These are phyloP conservation scores for Columbina picui DNA, from an alignment of 2,113 vertebrate species.

Conservation along the genomic window DNA sequence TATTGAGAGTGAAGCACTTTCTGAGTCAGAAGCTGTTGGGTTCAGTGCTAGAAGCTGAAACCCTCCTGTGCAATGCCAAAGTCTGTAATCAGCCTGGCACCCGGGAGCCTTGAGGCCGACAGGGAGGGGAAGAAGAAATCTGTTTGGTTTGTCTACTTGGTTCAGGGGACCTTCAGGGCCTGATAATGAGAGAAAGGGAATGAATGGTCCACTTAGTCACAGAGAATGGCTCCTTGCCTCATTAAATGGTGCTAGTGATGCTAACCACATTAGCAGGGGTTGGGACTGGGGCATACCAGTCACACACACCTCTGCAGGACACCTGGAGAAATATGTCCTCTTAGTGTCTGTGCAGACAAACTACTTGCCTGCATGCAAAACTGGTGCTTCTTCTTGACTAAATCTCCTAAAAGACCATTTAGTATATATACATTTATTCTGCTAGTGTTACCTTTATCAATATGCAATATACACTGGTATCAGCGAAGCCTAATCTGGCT, in stretches of 20 bases:
- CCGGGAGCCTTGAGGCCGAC: accelerated
- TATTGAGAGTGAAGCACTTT: background rate
- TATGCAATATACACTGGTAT: background rate
- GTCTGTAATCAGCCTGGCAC: background rate
- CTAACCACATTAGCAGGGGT: background rate
- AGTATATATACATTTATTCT: background rate
- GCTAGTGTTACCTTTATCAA: background rate
- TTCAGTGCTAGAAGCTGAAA: background rate
- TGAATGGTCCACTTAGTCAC: too few species aligned
- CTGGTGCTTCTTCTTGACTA: background rate
- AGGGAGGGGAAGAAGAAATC: background rate
- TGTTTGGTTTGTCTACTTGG: background rate
- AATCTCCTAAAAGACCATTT: background rate
- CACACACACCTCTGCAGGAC: background rate
- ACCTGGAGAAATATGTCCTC: background rate
- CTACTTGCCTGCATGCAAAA: background rate
- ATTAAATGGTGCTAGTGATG: accelerated
- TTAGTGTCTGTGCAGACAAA: background rate
- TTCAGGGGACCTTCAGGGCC: background rate
- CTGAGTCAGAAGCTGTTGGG: background rate
- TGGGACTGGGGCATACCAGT: accelerated
- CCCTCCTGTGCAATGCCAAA: background rate
- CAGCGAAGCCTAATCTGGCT: background rate
- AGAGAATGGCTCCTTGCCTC: background rate
- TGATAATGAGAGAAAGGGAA: background rate